A percentile compares a stretch with the other conserved stretches of the same genome.
Conservation (phyloP, 2,113 vertebrate genomes). For the Pionites leucogaster region DNA sequence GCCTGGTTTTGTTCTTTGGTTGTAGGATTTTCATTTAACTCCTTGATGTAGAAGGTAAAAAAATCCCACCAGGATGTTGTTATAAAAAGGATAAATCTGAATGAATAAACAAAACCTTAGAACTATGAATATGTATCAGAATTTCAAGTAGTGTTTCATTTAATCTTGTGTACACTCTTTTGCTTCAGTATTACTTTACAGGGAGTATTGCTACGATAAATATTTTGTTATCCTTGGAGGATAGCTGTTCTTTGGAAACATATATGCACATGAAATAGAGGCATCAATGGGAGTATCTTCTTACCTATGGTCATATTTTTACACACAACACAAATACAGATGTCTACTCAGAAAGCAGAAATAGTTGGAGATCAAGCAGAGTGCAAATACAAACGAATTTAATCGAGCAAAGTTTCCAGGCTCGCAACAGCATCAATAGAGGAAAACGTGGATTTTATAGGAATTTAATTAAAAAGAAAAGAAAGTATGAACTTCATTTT, state of each 20-base stretch:
- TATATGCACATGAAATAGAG: not conserved
- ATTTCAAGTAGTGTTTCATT: conserved; percentile 20
- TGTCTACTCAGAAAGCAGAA: not conserved
- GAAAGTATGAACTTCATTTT: not conserved
- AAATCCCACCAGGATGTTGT: conserved; percentile 14
- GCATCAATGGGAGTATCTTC: not conserved
- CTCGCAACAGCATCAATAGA: not conserved
- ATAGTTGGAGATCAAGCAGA: not conserved
- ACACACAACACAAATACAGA: not conserved
- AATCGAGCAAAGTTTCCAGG: not conserved
- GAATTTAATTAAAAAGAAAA: not conserved
- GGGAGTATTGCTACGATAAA: not conserved
- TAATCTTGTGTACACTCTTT: not conserved
- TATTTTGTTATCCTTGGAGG: not conserved
- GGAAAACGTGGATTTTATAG: not conserved
- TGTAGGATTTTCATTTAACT: conserved; percentile 72
- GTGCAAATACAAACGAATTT: not conserved
- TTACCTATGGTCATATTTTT: not conserved
- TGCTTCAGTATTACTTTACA: not conserved
- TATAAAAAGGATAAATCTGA: conserved; percentile 56
- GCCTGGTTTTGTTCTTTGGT: conserved; percentile 50
- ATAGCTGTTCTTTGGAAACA: not conserved
- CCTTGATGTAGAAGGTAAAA: conserved; percentile 69
- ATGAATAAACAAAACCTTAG: conserved; percentile 39
- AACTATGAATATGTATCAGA: conserved; percentile 18